Evolutionary conservation across 2,797 vertebrate species (phyloP).

Genomic region (Babyrousa celebensis): DNA sequence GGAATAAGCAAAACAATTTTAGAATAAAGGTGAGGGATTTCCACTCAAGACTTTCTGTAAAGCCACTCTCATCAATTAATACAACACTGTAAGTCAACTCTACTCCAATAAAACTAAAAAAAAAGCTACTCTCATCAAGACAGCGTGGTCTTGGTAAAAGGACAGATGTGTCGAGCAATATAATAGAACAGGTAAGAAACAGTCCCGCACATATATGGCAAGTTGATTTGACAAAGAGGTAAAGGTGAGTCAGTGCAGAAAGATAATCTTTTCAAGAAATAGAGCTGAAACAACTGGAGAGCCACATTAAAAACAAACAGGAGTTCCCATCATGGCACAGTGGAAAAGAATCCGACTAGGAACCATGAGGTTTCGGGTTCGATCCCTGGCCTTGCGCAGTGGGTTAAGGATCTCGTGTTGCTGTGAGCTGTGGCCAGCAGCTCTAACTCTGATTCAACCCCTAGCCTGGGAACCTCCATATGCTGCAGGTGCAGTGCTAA

Average conservation of each 20-base stretch:
- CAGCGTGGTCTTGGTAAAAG: not conserved
- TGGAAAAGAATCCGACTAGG: no score
- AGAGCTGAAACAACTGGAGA: not conserved
- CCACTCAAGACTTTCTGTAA: not conserved
- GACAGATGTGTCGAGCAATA: not conserved
- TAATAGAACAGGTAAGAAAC: not conserved
- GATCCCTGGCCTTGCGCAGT: no score
- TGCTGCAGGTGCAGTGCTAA: no score
- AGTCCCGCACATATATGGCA: not conserved
- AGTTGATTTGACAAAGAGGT: conserved; percentile 31
- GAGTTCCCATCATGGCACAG: no score
- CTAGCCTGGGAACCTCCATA: no score
- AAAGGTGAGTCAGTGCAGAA: not conserved
- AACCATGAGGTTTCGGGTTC: no score
- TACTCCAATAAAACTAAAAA: no score
- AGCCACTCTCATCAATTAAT: not conserved
- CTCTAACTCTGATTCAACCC: no score
- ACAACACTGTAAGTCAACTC: no score
- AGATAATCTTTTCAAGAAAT: not conserved
- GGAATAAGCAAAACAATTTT: conserved; percentile 27
- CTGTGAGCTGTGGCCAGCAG: no score
- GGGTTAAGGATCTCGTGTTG: no score
- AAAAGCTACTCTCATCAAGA: not conserved
- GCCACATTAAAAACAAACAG: not conserved
- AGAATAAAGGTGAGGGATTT: not conserved